Conservation (phyloP, 1,140 invertebrate species). For the honey bee (Apis mellifera) region Amel_HAv3.1 CM009941.2:167001-167500, state of each 20-base stretch:
- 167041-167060: not conserved
- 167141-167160: constrained; percentile 19
- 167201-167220: constrained; percentile 7
- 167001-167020: no score
- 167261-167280: not conserved
- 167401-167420: not conserved
- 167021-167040: no score
- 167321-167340: constrained; percentile 60
- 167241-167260: not conserved
- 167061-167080: not conserved
- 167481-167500: no score
- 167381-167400: constrained; percentile 10
- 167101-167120: constrained; percentile 4
- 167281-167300: not conserved
- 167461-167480: no score
- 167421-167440: constrained; percentile 61
- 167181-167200: constrained; percentile 11
- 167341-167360: constrained; percentile 59
- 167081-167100: not conserved
- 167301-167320: no score
- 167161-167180: not conserved
- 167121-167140: constrained; percentile 9
- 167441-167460: not conserved
- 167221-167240: constrained; percentile 35
- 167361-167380: constrained; percentile 38